Base-by-base conservation (phyloP, 2,888 invertebrate species). In the Antheraea assamensis region DNA sequence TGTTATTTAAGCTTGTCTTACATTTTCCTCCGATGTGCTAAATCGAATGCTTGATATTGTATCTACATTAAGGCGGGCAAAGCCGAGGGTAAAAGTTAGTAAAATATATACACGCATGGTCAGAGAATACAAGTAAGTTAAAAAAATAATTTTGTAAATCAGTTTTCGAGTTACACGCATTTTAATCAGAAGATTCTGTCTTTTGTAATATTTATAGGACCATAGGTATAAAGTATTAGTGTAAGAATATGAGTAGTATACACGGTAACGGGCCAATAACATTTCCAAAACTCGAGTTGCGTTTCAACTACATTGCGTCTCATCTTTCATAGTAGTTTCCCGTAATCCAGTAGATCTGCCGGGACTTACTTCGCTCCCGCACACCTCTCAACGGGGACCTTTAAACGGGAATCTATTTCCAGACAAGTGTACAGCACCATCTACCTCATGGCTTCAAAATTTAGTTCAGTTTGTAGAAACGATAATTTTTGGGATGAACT, bases 321-420 rank as follows among this genome's bases (percentile, higher is more conserved):
- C 2, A 31, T 8, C 19, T 19, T 31, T 31, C 31, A 66, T 31
- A 31, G 19, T 31, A 19, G 71, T 71, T 52, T 52, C 31, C 24
- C 24, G 58, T 58, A 55, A 55, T 71, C 30, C n/a, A 15, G 55
- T 24, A 55, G 27, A 31, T 70, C 19, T 52, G n/a, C 19, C 74
- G 72, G 73, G 75, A 78, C 76, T 77, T 78, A 76, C 78, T 73
- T 76, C 66, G 70, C 70, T 61, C 72, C 64, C 73, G 42, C 47
- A 49, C 70, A 55, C 27, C 68, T 74, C 55, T 74, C 71, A 70
- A 66, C 30, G 72, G 75, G 74, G 75, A 76, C 77, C 78, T 76
- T 79, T 79, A 79, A 83, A 83, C 83, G 78, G 80, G 81, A 84
- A 81, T 79, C 84, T 76, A 84, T 84, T 83, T 81, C 82, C 74